Evolutionary conservation across 2,888 invertebrate species (phyloP).

Genomic region (Noctua janthina): DNA sequence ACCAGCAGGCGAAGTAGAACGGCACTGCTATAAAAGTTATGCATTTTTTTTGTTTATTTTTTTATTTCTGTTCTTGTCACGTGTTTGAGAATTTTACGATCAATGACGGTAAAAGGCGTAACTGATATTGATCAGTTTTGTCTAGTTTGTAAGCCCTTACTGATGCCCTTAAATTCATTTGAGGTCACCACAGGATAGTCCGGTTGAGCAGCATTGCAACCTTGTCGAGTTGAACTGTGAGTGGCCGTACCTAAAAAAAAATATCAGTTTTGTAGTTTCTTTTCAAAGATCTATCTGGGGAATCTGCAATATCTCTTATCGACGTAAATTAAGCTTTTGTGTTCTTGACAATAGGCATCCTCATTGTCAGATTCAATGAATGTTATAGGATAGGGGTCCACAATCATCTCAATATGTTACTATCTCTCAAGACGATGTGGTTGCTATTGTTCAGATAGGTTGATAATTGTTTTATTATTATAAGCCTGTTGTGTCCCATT

Average conservation of each 20-base stretch:
- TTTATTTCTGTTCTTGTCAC: too few relatives aligned
- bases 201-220: too few relatives aligned
- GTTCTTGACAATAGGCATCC: slow-evolving; percentile 3
- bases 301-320: neutral
- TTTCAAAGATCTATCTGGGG: neutral
- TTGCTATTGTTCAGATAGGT: neutral
- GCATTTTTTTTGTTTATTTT: too few relatives aligned
- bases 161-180: too few relatives aligned
- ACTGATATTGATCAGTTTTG: neutral
- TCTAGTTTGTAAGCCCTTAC: too few relatives aligned
- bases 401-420: neutral
- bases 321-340: slow-evolving; percentile 5
- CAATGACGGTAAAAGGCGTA: neutral
- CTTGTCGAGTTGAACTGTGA: too few relatives aligned
- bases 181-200: too few relatives aligned
- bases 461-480: neutral
- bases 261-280: neutral
- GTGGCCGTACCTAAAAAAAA: too few relatives aligned
- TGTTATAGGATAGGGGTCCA: neutral
- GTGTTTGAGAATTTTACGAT: slow-evolving; percentile 9
- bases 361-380: neutral
- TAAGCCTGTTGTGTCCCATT: neutral
- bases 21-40: too few relatives aligned
- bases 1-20: too few relatives aligned
- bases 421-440: neutral